A percentile compares a stretch with the other conserved stretches of the same genome.
These are phyloP conservation scores for Flexamia atlantica DNA, from an alignment of 2,888 invertebrate genomes.

Conservation along the genomic window DNA sequence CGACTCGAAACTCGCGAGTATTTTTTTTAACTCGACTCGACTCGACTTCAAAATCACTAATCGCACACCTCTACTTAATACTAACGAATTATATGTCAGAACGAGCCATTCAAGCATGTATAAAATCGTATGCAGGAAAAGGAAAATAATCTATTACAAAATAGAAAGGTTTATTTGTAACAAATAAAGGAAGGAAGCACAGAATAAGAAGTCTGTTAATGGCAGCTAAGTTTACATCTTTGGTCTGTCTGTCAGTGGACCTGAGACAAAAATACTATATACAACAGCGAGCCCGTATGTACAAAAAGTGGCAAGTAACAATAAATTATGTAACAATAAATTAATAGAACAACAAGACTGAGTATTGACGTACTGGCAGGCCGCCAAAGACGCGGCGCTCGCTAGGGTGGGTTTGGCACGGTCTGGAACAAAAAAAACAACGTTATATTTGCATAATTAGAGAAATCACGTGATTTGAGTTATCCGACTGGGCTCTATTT, in stretches of 20 bases:
- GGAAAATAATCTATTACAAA: constrained; percentile 28
- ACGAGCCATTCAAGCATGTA: no score
- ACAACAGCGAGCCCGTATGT: constrained; percentile 56
- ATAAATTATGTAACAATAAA: constrained; percentile 56
- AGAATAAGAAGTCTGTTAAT: constrained; percentile 48
- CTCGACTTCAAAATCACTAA: no score
- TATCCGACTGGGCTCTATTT: no score
- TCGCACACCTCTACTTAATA: no score
- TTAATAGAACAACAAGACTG: constrained; percentile 51
- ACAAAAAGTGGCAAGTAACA: constrained; percentile 47
- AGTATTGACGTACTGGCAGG: constrained; percentile 57
- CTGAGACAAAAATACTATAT: constrained; percentile 51
- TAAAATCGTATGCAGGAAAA: no score
- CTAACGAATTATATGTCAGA: no score
- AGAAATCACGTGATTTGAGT: no score
- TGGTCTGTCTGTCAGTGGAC: constrained; percentile 51
- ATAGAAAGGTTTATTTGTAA: constrained; percentile 48
- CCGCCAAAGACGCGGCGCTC: not conserved
- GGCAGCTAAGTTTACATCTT: constrained; percentile 54
- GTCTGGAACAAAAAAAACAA: constrained; percentile 55
- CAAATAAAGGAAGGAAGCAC: constrained; percentile 30
- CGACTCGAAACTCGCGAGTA: no score
- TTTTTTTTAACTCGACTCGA: no score
- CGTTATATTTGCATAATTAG: no score
- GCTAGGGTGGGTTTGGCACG: constrained; percentile 55